Percentiles rank a stretch among this genome's conserved stretches.
Conservation (phyloP, 2,113 vertebrate genomes). For the Psilopsiagon aymara region DNA sequence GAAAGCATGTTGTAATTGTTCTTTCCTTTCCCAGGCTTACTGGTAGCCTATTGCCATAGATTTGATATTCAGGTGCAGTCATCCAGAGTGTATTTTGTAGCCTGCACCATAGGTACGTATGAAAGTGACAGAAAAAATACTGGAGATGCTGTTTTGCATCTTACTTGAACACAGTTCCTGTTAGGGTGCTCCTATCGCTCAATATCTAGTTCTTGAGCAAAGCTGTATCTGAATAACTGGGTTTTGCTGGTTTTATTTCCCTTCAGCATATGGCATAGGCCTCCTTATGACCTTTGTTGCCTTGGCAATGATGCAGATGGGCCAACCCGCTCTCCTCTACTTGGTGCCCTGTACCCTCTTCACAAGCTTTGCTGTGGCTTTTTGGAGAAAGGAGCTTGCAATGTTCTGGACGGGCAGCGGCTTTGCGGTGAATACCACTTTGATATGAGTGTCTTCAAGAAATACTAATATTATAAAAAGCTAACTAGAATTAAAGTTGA, state of each 20-base stretch:
- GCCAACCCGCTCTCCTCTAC: slow-evolving; percentile 95
- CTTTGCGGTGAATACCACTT: slow-evolving; percentile 99
- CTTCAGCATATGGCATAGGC: slow-evolving; percentile 89
- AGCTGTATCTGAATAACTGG: not conserved
- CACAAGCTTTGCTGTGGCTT: slow-evolving; percentile 87
- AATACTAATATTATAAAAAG: slow-evolving; percentile 77
- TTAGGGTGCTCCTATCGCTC: not conserved
- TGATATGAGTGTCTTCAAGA: slow-evolving; percentile 91
- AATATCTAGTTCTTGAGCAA: not conserved
- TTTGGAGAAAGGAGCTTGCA: slow-evolving; percentile 89
- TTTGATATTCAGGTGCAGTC: slow-evolving; percentile 94
- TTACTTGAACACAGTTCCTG: not conserved
- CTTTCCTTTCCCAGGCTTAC: slow-evolving; percentile 79
- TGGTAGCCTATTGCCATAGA: slow-evolving; percentile 95
- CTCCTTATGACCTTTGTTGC: slow-evolving; percentile 95
- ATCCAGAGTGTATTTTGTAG: slow-evolving; percentile 91
- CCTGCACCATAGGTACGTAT: slow-evolving; percentile 90
- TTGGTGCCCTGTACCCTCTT: slow-evolving; percentile 95
- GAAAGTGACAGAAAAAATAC: not conserved
- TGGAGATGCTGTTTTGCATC: not conserved
- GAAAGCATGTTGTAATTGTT: not conserved
- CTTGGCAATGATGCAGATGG: slow-evolving; percentile 92
- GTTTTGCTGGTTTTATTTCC: not conserved
- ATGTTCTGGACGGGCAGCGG: slow-evolving; percentile 97
- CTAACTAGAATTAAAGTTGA: slow-evolving; percentile 91